phyloP scores from a whole-genome alignment of 2,797 vertebrate species.

The Sorex maritimensis region DNA sequence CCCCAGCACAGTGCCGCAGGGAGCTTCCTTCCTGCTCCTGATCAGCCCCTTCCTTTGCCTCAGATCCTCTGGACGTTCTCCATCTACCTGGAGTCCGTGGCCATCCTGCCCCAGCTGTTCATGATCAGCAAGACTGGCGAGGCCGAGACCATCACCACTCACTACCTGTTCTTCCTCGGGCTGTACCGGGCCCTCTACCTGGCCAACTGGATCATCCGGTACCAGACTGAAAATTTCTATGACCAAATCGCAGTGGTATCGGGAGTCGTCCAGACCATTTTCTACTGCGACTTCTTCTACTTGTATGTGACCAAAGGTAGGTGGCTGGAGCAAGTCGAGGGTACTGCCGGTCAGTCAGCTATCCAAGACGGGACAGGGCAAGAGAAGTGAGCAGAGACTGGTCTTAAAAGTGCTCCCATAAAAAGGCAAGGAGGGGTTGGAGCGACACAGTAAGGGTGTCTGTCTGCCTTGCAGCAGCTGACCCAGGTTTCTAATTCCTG shows the following conservation, averaged over 20 bases:
- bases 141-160: conserved; percentile 97
- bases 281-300: conserved; percentile 99
- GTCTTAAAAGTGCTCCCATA: neutral
- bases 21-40: neutral
- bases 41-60: conserved; percentile 45
- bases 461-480: no score
- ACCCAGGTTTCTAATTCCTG: no score
- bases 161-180: conserved; percentile 98
- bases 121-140: conserved; percentile 98
- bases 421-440: no score
- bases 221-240: conserved; percentile 95
- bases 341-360: neutral
- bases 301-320: conserved; percentile 97
- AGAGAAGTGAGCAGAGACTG: neutral
- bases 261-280: conserved; percentile 98
- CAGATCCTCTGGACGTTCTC: conserved; percentile 99
- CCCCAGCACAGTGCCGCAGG: no score
- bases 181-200: conserved; percentile 97
- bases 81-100: conserved; percentile 97
- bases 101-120: conserved; percentile 98
- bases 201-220: conserved; percentile 98
- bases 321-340: conserved; percentile 16
- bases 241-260: conserved; percentile 98
- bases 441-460: no score
- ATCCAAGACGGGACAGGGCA: neutral